Evolutionary conservation across 1,140 invertebrate species (phyloP).

Genomic region (Adoxophyes honmai): DNA sequence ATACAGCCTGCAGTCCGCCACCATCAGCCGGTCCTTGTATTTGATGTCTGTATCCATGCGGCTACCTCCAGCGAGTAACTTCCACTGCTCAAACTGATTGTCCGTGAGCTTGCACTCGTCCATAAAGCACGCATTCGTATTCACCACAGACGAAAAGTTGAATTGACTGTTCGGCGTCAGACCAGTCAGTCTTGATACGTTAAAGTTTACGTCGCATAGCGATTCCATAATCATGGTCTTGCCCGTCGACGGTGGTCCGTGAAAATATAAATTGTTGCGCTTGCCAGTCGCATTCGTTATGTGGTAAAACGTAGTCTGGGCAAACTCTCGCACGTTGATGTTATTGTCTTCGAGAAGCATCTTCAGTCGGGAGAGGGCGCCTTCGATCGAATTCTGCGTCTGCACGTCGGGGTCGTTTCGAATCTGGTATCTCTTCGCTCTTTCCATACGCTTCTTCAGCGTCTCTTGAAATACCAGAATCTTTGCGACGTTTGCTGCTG

Average conservation of each 20-base stretch:
- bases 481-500: not conserved
- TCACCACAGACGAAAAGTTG: slow-evolving; percentile 30
- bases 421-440: not conserved
- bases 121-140: slow-evolving; percentile 44
- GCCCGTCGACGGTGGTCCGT: slow-evolving; percentile 13
- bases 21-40: slow-evolving; percentile 30
- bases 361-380: not conserved
- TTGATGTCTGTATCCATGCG: slow-evolving; percentile 37
- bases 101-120: slow-evolving; percentile 46
- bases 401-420: not conserved
- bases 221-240: slow-evolving; percentile 28
- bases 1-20: slow-evolving; percentile 24
- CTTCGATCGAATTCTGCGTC: not conserved
- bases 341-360: not conserved
- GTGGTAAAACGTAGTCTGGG: not conserved
- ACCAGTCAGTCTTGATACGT: slow-evolving; percentile 27
- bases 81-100: slow-evolving; percentile 52
- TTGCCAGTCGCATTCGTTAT: not conserved
- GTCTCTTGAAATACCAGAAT: slow-evolving; percentile 6
- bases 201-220: slow-evolving; percentile 27
- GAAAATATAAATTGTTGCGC: slow-evolving; percentile 2
- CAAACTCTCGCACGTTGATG: not conserved
- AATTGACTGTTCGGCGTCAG: slow-evolving; percentile 28
- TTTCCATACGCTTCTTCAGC: not conserved
- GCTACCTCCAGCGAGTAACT: slow-evolving; percentile 27